phyloP scores from a whole-genome alignment of 2,797 vertebrate genomes.

The Myotis planiceps region DNA sequence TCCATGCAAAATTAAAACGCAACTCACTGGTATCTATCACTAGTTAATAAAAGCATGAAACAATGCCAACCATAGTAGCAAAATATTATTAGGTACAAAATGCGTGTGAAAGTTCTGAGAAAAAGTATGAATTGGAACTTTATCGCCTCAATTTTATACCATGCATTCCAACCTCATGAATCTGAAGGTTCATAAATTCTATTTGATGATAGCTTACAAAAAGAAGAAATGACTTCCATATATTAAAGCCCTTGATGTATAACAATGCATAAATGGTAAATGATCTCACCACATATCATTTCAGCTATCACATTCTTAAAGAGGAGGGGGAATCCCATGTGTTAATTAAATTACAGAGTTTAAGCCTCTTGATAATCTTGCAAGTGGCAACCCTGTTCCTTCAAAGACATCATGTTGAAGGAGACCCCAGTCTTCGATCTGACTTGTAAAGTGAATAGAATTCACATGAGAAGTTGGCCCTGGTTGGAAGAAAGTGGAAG shows the following conservation, averaged over 20 bases:
- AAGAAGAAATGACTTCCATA: constrained; percentile 60
- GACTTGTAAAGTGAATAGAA: background rate
- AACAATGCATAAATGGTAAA: constrained; percentile 56
- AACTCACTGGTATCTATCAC: background rate
- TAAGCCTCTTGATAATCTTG: background rate
- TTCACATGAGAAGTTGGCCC: background rate
- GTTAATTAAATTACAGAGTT: background rate
- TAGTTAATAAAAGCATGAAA: background rate
- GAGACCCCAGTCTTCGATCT: background rate
- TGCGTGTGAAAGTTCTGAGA: constrained; percentile 1
- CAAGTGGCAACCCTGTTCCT: background rate
- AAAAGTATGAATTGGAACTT: constrained; percentile 47
- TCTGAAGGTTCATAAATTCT: constrained; percentile 72
- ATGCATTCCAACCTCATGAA: constrained; percentile 53
- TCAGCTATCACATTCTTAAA: background rate
- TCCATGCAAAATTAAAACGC: background rate
- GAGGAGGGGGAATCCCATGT: background rate
- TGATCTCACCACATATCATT: background rate
- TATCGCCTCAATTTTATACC: constrained; percentile 50
- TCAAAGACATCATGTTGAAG: background rate
- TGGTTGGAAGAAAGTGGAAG: background rate
- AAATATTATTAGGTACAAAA: constrained; percentile 46
- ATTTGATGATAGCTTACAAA: constrained; percentile 73
- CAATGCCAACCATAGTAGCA: background rate
- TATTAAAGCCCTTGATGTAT: constrained; percentile 61